Conservation (phyloP, 1,140 invertebrate genomes). For the Wasmannia auropunctata region DNA sequence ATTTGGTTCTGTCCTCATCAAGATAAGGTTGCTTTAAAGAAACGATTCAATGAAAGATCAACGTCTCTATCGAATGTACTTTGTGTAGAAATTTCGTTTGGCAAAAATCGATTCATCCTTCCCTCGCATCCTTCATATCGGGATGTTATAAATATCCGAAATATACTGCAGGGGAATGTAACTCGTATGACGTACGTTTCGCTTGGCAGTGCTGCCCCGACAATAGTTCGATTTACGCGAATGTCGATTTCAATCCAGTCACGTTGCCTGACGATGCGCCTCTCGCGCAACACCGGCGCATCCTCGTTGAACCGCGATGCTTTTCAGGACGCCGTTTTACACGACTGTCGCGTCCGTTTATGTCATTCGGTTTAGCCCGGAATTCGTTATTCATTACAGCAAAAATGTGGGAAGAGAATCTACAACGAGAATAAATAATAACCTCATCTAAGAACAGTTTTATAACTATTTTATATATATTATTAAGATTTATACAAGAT, state of each 20-base stretch:
- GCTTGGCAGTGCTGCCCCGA: slow-evolving; percentile 29
- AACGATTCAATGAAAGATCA: neutral
- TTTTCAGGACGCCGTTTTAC: slow-evolving; percentile 15
- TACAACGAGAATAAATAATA: neutral
- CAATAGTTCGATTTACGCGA: slow-evolving; percentile 49
- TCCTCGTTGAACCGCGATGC: slow-evolving; percentile 1
- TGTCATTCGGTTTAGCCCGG: neutral
- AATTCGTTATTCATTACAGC: neutral
- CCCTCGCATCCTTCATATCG: neutral
- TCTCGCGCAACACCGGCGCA: neutral
- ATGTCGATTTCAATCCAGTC: slow-evolving; percentile 48
- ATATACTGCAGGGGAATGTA: slow-evolving; percentile 14
- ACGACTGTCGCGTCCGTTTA: neutral
- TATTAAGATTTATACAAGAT: too few relatives aligned
- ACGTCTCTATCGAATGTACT: slow-evolving; percentile 6
- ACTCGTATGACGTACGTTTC: slow-evolving; percentile 19
- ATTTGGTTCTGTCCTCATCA: neutral
- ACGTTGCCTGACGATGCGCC: slow-evolving; percentile 6
- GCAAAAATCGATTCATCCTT: slow-evolving; percentile 18
- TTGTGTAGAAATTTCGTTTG: neutral
- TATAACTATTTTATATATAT: too few relatives aligned
- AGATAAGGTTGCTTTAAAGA: neutral
- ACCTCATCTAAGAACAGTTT: neutral
- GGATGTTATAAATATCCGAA: slow-evolving; percentile 40
- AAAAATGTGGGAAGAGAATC: neutral